Base-by-base conservation (phyloP, 2,113 vertebrate species). In the Oryzias melastigma region DNA sequence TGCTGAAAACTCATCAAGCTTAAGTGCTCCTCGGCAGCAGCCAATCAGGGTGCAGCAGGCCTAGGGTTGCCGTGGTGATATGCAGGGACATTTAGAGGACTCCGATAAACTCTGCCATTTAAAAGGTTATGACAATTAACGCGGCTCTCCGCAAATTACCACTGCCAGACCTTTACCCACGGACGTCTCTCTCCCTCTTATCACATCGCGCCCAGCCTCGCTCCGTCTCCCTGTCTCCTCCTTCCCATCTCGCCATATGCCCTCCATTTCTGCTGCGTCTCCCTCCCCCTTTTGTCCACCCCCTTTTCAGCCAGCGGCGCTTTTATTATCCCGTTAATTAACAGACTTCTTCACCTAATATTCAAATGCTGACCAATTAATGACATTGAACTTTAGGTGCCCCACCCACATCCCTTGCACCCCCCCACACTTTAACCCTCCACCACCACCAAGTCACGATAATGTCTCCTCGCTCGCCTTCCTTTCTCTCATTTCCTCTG, bases 321-420 rank as follows among this genome's bases (percentile, higher is more conserved):
- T 90, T 93, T 93, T 91, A 93, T 88, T 91, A 93, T 90, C 81
- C 90, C 80, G 89, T 91, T 94, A 92, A 94, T 93, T 95, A 95
- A 94, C 81, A 82, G 85, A 89, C 82, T 92, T 88, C 87, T 89
- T 80, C 81, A 48, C 88, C 87, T 92, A 93, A 92, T 93, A 93
- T 91, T 91, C 90, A 93, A 93, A 94, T 92, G 91, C 85, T 92
- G 91, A 92, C 88, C 88, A 93, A 93, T 93, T 92, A 94, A 91
- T 93, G 92, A 83, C 90, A 92, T 82, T 90, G 91, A 92, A 93
- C 92, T 93, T 92, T 90, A 88, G 91, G 88, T 71, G 81, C 78
- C 73, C 84, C 85, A 75, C 86, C 83, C 80, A 71, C 71, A 47
- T 72, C 44, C 61, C 44, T 1, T 46, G 14, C 58, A 64, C 45